Conservation (phyloP, 2,797 vertebrate species). For the Margarornis squamiger region DNA sequence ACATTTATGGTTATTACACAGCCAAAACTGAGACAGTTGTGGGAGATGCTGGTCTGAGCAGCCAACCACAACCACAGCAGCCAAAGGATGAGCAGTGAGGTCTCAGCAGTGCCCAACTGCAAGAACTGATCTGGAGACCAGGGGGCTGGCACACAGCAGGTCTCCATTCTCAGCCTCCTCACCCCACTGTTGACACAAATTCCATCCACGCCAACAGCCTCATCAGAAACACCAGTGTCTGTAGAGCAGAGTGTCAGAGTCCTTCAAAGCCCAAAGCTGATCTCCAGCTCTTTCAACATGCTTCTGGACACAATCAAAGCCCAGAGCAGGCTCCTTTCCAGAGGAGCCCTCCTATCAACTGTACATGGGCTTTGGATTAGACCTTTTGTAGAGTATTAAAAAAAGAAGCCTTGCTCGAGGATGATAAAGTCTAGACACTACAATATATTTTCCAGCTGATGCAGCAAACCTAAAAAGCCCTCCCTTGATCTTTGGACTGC, state of each 20-base stretch:
- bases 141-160: neutral
- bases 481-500: constrained; percentile 47
- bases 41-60: neutral
- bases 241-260: neutral
- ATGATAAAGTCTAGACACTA: constrained; percentile 58
- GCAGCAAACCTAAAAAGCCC: constrained; percentile 32
- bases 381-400: neutral
- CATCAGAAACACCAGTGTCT: neutral
- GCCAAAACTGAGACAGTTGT: neutral
- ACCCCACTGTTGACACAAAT: neutral
- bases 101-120: neutral
- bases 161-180: neutral
- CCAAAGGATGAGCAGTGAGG: neutral
- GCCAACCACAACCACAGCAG: neutral
- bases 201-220: rapidly evolving
- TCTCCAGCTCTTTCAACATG: neutral
- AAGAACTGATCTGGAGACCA: neutral
- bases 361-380: constrained; percentile 25
- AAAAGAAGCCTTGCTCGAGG: neutral
- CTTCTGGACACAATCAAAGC: constrained; percentile 1
- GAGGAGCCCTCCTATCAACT: neutral
- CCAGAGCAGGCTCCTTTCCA: neutral
- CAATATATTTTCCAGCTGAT: constrained; percentile 64
- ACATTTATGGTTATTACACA: neutral
- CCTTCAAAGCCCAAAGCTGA: neutral